Conservation (phyloP, 1,140 invertebrate genomes). For the Subanguina moxae region DNA sequence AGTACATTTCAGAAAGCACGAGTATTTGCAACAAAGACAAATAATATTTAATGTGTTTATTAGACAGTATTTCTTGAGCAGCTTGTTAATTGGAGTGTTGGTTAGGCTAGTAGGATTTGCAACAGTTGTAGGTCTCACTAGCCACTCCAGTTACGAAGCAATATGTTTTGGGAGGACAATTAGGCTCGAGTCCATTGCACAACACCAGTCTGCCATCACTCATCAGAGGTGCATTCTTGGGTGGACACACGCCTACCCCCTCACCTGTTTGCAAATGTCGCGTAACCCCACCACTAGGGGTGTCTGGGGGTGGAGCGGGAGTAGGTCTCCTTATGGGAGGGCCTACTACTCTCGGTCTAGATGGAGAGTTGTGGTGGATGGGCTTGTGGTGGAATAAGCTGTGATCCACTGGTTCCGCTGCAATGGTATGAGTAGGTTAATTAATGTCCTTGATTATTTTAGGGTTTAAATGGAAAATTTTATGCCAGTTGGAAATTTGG, state of each 20-base stretch:
- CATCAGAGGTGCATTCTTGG: slow-evolving; percentile 51
- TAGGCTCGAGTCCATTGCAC: slow-evolving; percentile 55
- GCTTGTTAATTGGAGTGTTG: too few species aligned
- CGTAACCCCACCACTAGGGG: background rate
- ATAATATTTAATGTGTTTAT: too few species aligned
- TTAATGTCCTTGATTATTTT: too few species aligned
- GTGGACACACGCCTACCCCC: slow-evolving; percentile 47
- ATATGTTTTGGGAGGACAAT: slow-evolving; percentile 56
- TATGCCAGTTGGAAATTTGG: too few species aligned
- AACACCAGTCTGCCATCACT: slow-evolving; percentile 38
- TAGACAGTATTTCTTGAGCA: too few species aligned
- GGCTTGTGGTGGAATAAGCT: background rate
- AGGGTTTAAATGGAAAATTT: too few species aligned
- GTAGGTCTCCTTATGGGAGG: slow-evolving; percentile 47
- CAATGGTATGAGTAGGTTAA: too few species aligned
- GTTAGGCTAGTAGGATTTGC: slow-evolving; percentile 13
- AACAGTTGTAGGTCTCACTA: slow-evolving; percentile 56
- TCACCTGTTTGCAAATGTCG: slow-evolving; percentile 7
- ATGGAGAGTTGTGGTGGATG: too few species aligned
- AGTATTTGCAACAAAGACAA: too few species aligned
- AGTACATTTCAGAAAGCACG: too few species aligned
- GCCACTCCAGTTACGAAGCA: slow-evolving; percentile 59
- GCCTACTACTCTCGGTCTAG: slow-evolving; percentile 5
- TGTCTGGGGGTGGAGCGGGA: slow-evolving; percentile 13
- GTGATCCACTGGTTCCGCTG: background rate